Evolutionary conservation across 2,113 vertebrate species (phyloP).

Genomic region (Syngnathoides biaculeatus): DNA sequence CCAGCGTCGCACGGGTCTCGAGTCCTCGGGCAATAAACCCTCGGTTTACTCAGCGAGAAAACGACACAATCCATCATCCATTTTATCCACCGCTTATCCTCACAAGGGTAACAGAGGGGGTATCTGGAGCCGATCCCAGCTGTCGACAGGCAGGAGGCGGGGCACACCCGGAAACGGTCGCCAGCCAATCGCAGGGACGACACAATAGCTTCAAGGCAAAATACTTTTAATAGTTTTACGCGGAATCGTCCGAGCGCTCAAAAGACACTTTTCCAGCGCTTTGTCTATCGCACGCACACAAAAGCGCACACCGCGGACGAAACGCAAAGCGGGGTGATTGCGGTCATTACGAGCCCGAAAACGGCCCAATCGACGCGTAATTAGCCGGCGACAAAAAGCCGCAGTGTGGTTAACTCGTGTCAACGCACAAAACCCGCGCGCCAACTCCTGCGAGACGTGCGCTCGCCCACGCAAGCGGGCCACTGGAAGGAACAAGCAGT

Average conservation of each 20-base stretch:
- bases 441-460: not conserved
- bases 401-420: constrained; percentile 8
- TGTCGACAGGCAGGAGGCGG: no score
- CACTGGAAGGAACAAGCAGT: constrained; percentile 55
- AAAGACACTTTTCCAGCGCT: not conserved
- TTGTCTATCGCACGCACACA: not conserved
- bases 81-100: no score
- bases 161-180: no score
- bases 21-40: not conserved
- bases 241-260: not conserved
- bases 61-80: no score
- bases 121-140: no score
- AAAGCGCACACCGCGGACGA: constrained; percentile 4
- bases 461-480: constrained; percentile 41
- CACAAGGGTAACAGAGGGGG: no score
- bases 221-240: not conserved
- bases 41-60: not conserved
- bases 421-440: not conserved
- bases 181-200: no score
- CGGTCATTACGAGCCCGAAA: constrained; percentile 42
- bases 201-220: not conserved
- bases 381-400: constrained; percentile 36
- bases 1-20: no score
- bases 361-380: constrained; percentile 37
- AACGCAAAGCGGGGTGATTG: constrained; percentile 38